Evolutionary conservation across 2,113 vertebrate genomes (phyloP), one percentile per base, ranked within the genome.

Genomic region (Scophthalmus maximus): DNA sequence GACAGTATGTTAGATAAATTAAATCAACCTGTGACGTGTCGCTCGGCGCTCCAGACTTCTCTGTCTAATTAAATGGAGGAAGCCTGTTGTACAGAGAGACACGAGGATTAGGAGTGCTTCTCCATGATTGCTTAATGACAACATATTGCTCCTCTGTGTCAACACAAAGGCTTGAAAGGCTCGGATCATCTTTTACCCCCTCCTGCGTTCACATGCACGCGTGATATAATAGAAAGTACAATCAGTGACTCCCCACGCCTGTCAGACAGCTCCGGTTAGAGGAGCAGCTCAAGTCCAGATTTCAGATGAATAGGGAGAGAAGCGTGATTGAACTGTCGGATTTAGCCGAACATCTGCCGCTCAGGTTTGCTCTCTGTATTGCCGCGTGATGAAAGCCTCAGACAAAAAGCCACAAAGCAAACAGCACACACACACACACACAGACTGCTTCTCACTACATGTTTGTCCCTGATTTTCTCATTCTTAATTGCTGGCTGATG

Each of bases 381-480:
- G 89, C 93, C 73, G 82, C 78, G 82, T 92, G 97, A 92, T 97
- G 96, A 98, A 95, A 97, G 92, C 91, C 62, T 70, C 51, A 82
- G 75, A 94, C 93, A 95, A 95, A 32, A 95, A 87, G 90, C 72
- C 67, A 57, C 74, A 89, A 69, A 79, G 85, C 84, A 93, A 92
- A 93, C n/a, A n/a, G n/a, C n/a, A n/a, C n/a, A n/a, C n/a, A n/a
- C n/a, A n/a, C 79, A 93, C 40, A 59, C 42, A 60, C 70, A 76
- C 58, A 75, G 69, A 53, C 82, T 26, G 55, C 68, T 7, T 42
- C 72, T 76, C 74, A 25, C 78, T 38, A 79, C 60, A 1, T 82
- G 87, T 87, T 82, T 80, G 80, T 72, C 82, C 72, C 85, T 84
- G 84, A 88, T 90, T 91, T 88, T 76, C 70, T 85, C 38, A 8